Conservation (phyloP, 2,797 vertebrate species). For the Melanotaenia maccullochi region DNA sequence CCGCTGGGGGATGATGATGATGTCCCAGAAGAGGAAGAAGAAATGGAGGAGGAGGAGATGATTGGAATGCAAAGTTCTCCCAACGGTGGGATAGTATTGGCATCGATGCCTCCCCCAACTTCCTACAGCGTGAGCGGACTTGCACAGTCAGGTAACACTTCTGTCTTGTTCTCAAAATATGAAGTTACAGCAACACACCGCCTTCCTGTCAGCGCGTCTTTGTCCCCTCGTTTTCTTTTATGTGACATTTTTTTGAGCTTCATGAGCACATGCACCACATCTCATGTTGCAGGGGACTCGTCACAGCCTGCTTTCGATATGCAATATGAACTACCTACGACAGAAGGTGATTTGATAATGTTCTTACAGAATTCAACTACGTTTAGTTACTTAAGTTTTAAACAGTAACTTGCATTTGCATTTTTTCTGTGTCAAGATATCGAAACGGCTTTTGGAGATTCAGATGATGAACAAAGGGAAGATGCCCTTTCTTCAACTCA, state of each 20-base stretch:
- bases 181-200: neutral
- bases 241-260: neutral
- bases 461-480: conserved; percentile 73
- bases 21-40: conserved; percentile 77
- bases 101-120: conserved; percentile 57
- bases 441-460: conserved; percentile 67
- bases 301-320: conserved; percentile 66
- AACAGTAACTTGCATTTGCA: neutral
- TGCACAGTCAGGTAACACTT: conserved; percentile 40
- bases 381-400: neutral
- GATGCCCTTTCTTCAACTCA: conserved; percentile 51
- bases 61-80: conserved; percentile 78
- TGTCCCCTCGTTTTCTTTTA: neutral
- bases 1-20: conserved; percentile 77
- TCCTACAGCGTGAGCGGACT: conserved; percentile 42
- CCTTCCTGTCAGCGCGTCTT: neutral
- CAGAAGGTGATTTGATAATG: conserved; percentile 64
- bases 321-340: conserved; percentile 65
- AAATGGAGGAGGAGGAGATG: conserved; percentile 77
- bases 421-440: conserved; percentile 46
- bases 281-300: conserved; percentile 67
- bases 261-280: neutral
- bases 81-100: conserved; percentile 67
- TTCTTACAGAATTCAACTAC: neutral
- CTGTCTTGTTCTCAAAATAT: neutral